phyloP scores from a whole-genome alignment of 2,113 vertebrate genomes.

The Oryzias javanicus region DNA sequence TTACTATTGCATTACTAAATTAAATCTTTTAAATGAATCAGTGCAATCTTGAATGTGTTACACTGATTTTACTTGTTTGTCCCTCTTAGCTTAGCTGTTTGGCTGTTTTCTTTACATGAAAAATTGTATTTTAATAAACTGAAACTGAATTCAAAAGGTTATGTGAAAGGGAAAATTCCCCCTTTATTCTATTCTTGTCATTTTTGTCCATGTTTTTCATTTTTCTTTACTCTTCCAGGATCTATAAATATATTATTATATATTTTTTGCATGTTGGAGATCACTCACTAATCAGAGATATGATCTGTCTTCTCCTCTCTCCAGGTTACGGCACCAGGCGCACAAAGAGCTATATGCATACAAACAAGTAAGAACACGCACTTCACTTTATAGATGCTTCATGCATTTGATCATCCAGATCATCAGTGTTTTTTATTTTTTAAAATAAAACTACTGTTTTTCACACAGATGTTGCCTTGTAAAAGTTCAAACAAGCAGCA shows the following conservation, averaged over 20 bases:
- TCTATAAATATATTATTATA: slow-evolving; percentile 33
- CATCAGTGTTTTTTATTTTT: too few species aligned
- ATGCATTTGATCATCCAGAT: too few species aligned
- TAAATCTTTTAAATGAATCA: slow-evolving; percentile 2
- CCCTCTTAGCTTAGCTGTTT: background rate
- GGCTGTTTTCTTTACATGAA: background rate
- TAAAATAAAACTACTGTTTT: slow-evolving; percentile 2
- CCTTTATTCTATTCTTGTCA: background rate
- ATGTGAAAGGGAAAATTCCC: background rate
- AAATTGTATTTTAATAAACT: background rate
- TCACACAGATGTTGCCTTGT: background rate
- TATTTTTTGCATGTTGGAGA: background rate
- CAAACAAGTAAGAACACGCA: slow-evolving; percentile 86
- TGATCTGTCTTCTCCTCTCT: slow-evolving; percentile 62
- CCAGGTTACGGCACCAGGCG: slow-evolving; percentile 95
- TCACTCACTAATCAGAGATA: slow-evolving; percentile 45
- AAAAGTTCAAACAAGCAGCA: slow-evolving; percentile 2
- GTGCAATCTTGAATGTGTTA: slow-evolving; percentile 3
- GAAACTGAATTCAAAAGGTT: background rate
- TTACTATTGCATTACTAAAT: background rate
- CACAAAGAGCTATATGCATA: slow-evolving; percentile 99
- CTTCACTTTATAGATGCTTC: background rate
- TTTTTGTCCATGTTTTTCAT: slow-evolving; percentile 2
- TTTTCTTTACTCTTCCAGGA: slow-evolving; percentile 37
- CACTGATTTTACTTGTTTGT: background rate